phyloP scores from a whole-genome alignment of 2,888 invertebrate species.

The Epirrhoe tristata region DNA sequence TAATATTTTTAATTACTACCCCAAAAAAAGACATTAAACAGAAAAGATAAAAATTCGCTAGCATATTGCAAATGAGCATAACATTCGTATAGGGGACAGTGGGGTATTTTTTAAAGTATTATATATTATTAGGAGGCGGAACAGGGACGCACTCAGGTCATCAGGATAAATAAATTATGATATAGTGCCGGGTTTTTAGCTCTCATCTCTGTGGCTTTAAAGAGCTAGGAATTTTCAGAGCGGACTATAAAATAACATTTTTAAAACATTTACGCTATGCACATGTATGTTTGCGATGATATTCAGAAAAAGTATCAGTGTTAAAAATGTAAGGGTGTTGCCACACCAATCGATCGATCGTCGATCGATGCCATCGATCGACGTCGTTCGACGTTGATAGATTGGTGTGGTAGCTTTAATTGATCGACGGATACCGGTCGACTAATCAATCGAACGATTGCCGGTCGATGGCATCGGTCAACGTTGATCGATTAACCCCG shows the following conservation, averaged over 20 bases:
- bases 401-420: too few relatives aligned
- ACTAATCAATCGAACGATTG: too few relatives aligned
- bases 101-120: slow-evolving; percentile 65
- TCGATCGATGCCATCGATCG: too few relatives aligned
- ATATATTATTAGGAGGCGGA: slow-evolving; percentile 69
- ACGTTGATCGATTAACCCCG: too few relatives aligned
- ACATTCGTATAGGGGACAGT: slow-evolving; percentile 52
- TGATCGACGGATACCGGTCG: too few relatives aligned
- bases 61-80: slow-evolving; percentile 80
- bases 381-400: too few relatives aligned
- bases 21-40: slow-evolving; percentile 80
- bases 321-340: too few relatives aligned
- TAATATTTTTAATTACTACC: slow-evolving; percentile 83
- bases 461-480: too few relatives aligned
- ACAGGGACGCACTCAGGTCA: slow-evolving; percentile 78
- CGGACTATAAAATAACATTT: not conserved
- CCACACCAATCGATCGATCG: too few relatives aligned
- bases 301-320: too few relatives aligned
- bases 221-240: slow-evolving; percentile 44
- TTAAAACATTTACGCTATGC: not conserved
- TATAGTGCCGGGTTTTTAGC: slow-evolving; percentile 75
- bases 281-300: not conserved
- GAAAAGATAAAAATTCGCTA: slow-evolving; percentile 72
- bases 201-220: slow-evolving; percentile 60
- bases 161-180: slow-evolving; percentile 84